These are phyloP conservation scores for Picus viridis DNA, from an alignment of 2,797 vertebrate genomes.

Conservation along the genomic window DNA sequence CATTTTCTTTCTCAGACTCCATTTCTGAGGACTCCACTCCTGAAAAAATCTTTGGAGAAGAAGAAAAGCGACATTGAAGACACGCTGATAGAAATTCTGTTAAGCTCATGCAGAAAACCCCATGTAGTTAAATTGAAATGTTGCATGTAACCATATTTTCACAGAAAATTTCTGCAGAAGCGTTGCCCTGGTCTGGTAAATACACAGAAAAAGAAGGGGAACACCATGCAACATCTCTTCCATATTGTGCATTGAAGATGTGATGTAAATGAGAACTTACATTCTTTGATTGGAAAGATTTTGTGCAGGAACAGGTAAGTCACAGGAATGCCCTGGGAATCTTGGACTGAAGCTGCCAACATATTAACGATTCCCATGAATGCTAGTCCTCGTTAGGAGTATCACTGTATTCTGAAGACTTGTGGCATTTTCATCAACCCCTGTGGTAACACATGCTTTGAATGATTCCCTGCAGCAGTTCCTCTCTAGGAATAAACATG, in stretches of 20 bases:
- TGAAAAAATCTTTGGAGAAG: not conserved
- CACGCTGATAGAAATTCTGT: not conserved
- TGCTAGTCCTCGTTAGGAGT: not conserved
- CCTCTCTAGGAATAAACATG: not conserved
- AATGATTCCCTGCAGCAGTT: not conserved
- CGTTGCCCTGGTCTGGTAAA: not conserved
- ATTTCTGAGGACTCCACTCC: not conserved
- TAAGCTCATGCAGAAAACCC: not conserved
- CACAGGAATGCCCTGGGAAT: not conserved
- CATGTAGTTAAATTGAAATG: not conserved
- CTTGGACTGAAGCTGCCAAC: not conserved
- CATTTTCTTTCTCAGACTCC: not conserved
- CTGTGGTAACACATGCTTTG: not conserved
- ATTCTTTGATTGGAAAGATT: not conserved
- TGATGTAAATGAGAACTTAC: not conserved
- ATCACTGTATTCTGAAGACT: not conserved
- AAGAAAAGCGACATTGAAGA: not conserved
- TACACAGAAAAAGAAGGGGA: not conserved
- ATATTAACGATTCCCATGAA: not conserved
- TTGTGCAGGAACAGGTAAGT: not conserved
- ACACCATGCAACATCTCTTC: not conserved
- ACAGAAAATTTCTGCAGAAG: not conserved
- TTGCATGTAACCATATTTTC: not conserved
- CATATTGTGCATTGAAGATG: not conserved
- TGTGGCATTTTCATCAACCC: not conserved